Percentiles rank a stretch among this genome's conserved stretches.
Evolutionary conservation across 2,797 vertebrate genomes (phyloP).

Genomic region (Astyanax mexicanus): DNA sequence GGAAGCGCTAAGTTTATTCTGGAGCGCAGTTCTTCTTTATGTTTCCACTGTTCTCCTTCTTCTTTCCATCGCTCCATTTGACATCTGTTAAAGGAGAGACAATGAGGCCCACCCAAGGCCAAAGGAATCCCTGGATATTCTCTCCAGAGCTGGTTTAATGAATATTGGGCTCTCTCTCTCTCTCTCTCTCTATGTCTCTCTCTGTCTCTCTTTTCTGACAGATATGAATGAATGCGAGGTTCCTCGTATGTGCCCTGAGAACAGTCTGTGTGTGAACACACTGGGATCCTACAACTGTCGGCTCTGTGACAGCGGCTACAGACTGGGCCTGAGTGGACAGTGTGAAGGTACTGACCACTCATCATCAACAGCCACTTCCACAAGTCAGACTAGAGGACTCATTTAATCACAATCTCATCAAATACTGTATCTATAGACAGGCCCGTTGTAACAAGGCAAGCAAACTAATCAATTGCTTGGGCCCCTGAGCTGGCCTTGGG

Average conservation of each 20-base stretch:
- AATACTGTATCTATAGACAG: too few relatives aligned
- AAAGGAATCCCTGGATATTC: slow-evolving; percentile 21
- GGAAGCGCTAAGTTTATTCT: slow-evolving; percentile 3
- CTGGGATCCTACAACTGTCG: slow-evolving; percentile 81
- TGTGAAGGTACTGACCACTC: slow-evolving; percentile 74
- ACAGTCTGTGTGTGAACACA: slow-evolving; percentile 81
- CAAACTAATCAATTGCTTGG: too few relatives aligned
- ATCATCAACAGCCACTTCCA: background rate
- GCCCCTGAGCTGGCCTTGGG: too few relatives aligned
- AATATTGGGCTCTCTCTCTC: background rate
- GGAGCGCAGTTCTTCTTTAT: background rate
- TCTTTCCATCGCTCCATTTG: background rate
- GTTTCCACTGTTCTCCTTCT: background rate
- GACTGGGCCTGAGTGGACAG: slow-evolving; percentile 74
- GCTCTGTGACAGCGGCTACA: slow-evolving; percentile 81
- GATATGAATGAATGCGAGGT: slow-evolving; percentile 84
- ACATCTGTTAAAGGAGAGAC: slow-evolving; percentile 23
- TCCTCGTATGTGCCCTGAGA: slow-evolving; percentile 75
- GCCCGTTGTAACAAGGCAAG: too few relatives aligned
- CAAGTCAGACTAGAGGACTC: background rate
- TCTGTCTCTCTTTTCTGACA: slow-evolving; percentile 44
- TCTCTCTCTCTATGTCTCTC: background rate
- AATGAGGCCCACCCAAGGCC: slow-evolving; percentile 15
- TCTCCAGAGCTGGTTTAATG: slow-evolving; percentile 22
- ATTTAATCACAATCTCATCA: background rate